These are phyloP conservation scores for Delphinus delphis DNA, from an alignment of 2,113 vertebrate genomes.

Conservation along the genomic window DNA sequence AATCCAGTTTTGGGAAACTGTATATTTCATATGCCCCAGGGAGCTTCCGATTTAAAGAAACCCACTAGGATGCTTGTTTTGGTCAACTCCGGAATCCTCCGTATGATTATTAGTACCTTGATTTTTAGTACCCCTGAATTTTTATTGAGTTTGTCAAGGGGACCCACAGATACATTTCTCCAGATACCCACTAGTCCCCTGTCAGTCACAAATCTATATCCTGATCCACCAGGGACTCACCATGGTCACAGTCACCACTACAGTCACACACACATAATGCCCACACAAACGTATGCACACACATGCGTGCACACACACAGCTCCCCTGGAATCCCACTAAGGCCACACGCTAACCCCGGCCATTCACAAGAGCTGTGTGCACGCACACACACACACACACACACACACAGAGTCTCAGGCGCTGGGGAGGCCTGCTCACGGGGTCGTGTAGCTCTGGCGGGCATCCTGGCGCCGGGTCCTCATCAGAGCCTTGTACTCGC, in stretches of 20 bases:
- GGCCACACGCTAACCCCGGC: background rate
- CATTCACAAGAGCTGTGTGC: background rate
- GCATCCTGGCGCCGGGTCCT: conserved; percentile 94
- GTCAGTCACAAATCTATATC: background rate
- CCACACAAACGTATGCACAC: background rate
- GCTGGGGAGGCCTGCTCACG: conserved; percentile 81
- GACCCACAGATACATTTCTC: background rate
- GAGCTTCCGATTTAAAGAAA: background rate
- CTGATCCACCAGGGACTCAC: background rate
- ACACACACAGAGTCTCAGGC: rapidly evolving
- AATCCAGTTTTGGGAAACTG: background rate
- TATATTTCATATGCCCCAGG: background rate
- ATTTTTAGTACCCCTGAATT: background rate
- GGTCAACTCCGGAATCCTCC: background rate
- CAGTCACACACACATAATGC: rapidly evolving
- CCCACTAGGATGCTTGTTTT: background rate
- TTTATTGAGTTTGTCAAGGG: background rate
- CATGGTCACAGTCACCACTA: background rate
- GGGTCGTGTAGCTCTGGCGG: conserved; percentile 90
- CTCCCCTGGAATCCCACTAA: background rate
- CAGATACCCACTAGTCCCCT: background rate
- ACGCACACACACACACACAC: background rate
- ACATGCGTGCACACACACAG: background rate
- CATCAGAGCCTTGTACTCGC: conserved; percentile 99
- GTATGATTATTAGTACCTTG: background rate